Base-by-base conservation (phyloP, 2,888 invertebrate species). In the Polymixis lichenea region DNA sequence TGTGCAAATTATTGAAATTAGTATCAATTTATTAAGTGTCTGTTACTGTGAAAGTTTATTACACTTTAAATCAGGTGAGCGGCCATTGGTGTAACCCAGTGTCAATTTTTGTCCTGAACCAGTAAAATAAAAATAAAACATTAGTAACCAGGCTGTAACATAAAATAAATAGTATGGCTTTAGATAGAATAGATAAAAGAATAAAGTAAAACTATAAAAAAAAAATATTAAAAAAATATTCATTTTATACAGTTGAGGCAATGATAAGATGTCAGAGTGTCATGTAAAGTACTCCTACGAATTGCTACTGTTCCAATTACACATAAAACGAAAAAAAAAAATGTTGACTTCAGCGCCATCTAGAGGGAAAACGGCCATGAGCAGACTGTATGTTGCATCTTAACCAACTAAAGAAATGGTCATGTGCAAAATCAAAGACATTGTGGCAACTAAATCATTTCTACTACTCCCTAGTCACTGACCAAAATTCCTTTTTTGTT, bases 401-500 rank as follows among this genome's bases (percentile, higher is more conserved):
- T 25, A 1, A 17, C 25, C 25, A 25, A 17, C 15, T 51, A 51
- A 51, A 51, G 5, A 1, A 51, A 51, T 51, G 49, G 49, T 1
- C 17, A 51, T 19, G 2, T 51, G 19, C 17, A 51, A 51, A 51
- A 6, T 51, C 17, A 51, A 51, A 51, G 49, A 28, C 3, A 58
- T 17, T 28, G 25, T 56, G 25, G 25, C 56, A 25, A 2, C 15
- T 15, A 28, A 8, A 58, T 28, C 3, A 9, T 28, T 58, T 19
- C 17, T 19, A 28, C 25, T 28, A 25, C 1, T 60, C 5, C 38
- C 6, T 22, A 60, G 28, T 61, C 28, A 61, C 43, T 28, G 49
- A n/a, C 17, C 11, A 32, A n/a, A n/a, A 8, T 4, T 51, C 4
- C 22, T 32, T 43, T 25, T 55, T 38, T 72, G 6, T 93, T 97